Percentiles rank a stretch among this genome's conserved stretches.
phyloP scores from a whole-genome alignment of 2,888 invertebrate species.

The Andrena bucephala region DNA sequence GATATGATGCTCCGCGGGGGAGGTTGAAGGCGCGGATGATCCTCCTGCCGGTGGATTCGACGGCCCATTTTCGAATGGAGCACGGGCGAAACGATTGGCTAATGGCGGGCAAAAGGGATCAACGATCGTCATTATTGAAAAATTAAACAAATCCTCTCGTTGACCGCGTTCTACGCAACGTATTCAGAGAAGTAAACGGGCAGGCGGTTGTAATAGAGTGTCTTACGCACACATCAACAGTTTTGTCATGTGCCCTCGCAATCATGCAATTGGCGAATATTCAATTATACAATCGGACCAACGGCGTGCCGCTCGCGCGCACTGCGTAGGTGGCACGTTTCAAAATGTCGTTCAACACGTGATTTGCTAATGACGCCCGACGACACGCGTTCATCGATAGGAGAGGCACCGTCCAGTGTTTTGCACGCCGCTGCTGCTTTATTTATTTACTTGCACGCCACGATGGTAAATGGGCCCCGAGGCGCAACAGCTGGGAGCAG shows the following conservation, averaged over 20 bases:
- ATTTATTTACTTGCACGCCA: not conserved
- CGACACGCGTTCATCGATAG: slow-evolving; percentile 55
- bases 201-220: slow-evolving; percentile 38
- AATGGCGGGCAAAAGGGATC: slow-evolving; percentile 36
- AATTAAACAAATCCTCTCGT: slow-evolving; percentile 61
- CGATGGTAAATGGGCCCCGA: no score
- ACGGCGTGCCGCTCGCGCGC: slow-evolving; percentile 61
- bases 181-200: slow-evolving; percentile 52
- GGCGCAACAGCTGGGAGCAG: no score
- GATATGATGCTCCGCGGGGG: no score
- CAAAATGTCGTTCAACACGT: slow-evolving; percentile 62
- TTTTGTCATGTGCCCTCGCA: slow-evolving; percentile 81
- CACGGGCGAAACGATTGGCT: slow-evolving; percentile 2
- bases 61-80: slow-evolving; percentile 11
- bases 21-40: no score
- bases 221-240: slow-evolving; percentile 65
- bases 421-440: not conserved
- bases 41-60: not conserved
- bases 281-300: slow-evolving; percentile 84
- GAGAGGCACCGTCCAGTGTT: slow-evolving; percentile 8
- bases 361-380: slow-evolving; percentile 57
- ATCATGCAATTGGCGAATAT: slow-evolving; percentile 84
- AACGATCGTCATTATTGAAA: slow-evolving; percentile 57
- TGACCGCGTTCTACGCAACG: slow-evolving; percentile 58
- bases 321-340: slow-evolving; percentile 59